Evolutionary conservation across 2,797 vertebrate genomes (phyloP).

Genomic region (Anomalospiza imberbis): DNA sequence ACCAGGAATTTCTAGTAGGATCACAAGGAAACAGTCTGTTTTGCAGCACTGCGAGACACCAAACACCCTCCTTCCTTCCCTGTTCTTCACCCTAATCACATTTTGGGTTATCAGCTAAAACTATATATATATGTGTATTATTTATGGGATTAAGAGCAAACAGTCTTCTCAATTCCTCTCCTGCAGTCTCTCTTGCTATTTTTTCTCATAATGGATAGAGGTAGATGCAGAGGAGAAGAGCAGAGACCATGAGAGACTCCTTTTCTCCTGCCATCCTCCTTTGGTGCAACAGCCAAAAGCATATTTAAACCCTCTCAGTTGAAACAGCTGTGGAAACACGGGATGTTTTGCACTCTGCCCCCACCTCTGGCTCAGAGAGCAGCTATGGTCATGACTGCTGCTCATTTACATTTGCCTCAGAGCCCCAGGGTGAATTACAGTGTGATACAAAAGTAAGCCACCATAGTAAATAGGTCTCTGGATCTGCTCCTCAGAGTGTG

Average conservation of each 20-base stretch:
- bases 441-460: neutral
- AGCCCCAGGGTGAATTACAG: neutral
- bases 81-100: neutral
- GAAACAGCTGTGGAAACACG: neutral
- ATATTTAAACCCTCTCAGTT: neutral
- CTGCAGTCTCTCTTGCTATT: neutral
- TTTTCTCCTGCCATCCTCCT: neutral
- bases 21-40: accelerated
- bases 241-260: neutral
- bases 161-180: neutral
- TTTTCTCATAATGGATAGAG: neutral
- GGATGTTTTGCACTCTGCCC: neutral
- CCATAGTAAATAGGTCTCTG: neutral
- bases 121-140: neutral
- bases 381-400: neutral
- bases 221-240: neutral
- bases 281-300: neutral
- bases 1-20: neutral
- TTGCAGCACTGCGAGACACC: accelerated
- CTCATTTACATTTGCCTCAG: neutral
- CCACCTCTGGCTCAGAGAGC: neutral
- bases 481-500: neutral
- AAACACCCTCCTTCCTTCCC: neutral
- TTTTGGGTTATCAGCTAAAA: neutral
- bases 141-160: neutral